Percentiles rank a stretch among this genome's conserved stretches.
These are phyloP conservation scores for Capitella teleta DNA, from an alignment of 1,140 invertebrate genomes.

Conservation along the genomic window DNA sequence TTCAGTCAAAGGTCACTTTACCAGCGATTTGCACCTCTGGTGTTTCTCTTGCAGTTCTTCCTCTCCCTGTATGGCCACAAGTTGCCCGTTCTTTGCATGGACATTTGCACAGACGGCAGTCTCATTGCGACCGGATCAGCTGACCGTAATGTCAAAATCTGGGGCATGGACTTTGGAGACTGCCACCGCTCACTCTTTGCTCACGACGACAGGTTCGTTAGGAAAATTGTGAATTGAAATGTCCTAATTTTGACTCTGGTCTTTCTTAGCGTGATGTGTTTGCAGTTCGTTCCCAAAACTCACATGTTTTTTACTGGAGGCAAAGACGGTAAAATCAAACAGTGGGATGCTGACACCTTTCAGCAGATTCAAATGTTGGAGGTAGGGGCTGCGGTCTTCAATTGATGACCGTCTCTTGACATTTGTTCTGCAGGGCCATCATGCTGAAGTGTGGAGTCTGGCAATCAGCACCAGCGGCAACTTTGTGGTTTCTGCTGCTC, in stretches of 20 bases:
- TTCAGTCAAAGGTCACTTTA: constrained; percentile 26
- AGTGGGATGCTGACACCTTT: constrained; percentile 94
- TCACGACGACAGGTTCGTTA: constrained; percentile 63
- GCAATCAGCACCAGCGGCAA: constrained; percentile 69
- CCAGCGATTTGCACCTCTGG: neutral
- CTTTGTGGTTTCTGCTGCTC: constrained; percentile 68
- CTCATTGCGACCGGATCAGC: constrained; percentile 86
- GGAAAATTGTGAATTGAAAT: neutral
- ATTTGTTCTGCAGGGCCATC: constrained; percentile 31
- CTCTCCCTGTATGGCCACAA: constrained; percentile 93
- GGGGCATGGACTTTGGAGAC: constrained; percentile 98
- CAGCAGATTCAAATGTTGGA: constrained; percentile 80
- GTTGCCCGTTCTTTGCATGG: constrained; percentile 82
- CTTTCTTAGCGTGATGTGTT: constrained; percentile 53
- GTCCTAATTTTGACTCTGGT: neutral
- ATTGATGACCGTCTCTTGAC: neutral
- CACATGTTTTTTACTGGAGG: constrained; percentile 87
- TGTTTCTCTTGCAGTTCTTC: constrained; percentile 60
- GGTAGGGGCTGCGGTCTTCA: constrained; percentile 41
- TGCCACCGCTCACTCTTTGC: constrained; percentile 63
- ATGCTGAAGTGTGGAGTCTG: constrained; percentile 63
- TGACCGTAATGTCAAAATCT: constrained; percentile 92
- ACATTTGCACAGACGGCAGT: constrained; percentile 82
- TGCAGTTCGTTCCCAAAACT: constrained; percentile 79
- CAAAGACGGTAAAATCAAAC: constrained; percentile 84